Evolutionary conservation across 2,888 invertebrate species (phyloP), one percentile per base, ranked within the genome.

Genomic region (Aspidiotus rigidus): DNA sequence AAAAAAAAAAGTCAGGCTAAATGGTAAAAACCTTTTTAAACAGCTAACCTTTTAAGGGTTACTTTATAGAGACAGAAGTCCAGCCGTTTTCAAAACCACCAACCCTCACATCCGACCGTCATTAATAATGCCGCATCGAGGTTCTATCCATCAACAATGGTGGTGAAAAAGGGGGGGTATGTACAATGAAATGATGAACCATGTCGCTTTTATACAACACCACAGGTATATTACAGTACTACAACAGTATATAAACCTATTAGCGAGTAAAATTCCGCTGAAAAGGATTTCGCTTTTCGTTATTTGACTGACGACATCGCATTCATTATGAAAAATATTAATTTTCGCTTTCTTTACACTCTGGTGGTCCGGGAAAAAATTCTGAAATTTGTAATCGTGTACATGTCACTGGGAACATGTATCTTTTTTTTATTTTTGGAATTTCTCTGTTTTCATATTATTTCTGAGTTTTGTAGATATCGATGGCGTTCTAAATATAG

Each of bases 1-100:
- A 28, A 28, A 13, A n/a, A n/a, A 49, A 49, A 49, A 49, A 49
- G n/a, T 49, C 10, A 49, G n/a, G 49, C 49, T 49, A 49, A 49
- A 49, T 49, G 49, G 49, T 49, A 49, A 49, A 49, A 49, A 49
- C 49, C 49, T 49, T 49, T 28, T 49, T 49, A 49, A 49, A 49
- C 49, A n/a, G 49, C 49, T 49, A 49, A 49, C 49, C 49, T 49
- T 49, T 49, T 49, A 49, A 49, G 49, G 49, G 49, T 49, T 49
- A 49, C 49, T 13, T 49, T 49, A 49, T 28, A 49, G 11, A 49
- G 49, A 49, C 49, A 49, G 49, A 49, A 49, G 49, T 49, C 49
- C 49, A 49, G 49, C 49, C 49, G n/a, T 49, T 49, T n/a, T 49
- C 11, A 49, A 49, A 49, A 49, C 49, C 49, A n/a, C 49, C 49